Evolutionary conservation across 2,113 vertebrate genomes (phyloP).

Genomic region (Aplodontia rufa): DNA sequence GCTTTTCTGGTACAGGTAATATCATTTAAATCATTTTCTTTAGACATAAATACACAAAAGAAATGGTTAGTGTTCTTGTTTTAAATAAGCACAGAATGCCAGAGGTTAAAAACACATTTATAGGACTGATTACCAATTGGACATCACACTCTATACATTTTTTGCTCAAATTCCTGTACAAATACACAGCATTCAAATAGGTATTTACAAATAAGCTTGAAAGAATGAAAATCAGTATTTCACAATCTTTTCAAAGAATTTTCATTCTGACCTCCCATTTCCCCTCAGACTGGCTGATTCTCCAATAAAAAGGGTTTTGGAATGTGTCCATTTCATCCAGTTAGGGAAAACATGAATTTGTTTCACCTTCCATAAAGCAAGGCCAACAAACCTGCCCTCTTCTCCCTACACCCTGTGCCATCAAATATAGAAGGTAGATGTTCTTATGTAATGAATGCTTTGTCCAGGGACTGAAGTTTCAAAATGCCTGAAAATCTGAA

Average conservation of each 20-base stretch:
- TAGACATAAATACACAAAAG: conserved; percentile 89
- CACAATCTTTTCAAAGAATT: conserved; percentile 88
- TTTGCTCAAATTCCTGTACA: conserved; percentile 97
- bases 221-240: conserved; percentile 86
- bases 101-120: conserved; percentile 93
- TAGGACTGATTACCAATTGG: conserved; percentile 94
- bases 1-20: conserved; percentile 89
- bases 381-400: conserved; percentile 45
- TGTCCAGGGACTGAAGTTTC: conserved; percentile 11
- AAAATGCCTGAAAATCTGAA: conserved; percentile 12
- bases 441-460: conserved; percentile 61
- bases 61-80: conserved; percentile 84
- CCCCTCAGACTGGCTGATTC: conserved; percentile 80
- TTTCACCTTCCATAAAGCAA: conserved; percentile 56
- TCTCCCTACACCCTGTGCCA: neutral
- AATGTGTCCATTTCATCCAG: conserved; percentile 70
- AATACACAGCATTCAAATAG: conserved; percentile 97
- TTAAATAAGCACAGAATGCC: conserved; percentile 89
- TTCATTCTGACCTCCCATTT: conserved; percentile 82
- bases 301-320: conserved; percentile 63
- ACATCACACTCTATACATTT: conserved; percentile 97
- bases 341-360: conserved; percentile 56
- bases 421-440: conserved; percentile 23
- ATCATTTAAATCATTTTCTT: conserved; percentile 82
- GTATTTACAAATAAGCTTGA: conserved; percentile 96